These are phyloP conservation scores for Neodiprion virginianus DNA, from an alignment of 1,140 invertebrate species.

Conservation along the genomic window DNA sequence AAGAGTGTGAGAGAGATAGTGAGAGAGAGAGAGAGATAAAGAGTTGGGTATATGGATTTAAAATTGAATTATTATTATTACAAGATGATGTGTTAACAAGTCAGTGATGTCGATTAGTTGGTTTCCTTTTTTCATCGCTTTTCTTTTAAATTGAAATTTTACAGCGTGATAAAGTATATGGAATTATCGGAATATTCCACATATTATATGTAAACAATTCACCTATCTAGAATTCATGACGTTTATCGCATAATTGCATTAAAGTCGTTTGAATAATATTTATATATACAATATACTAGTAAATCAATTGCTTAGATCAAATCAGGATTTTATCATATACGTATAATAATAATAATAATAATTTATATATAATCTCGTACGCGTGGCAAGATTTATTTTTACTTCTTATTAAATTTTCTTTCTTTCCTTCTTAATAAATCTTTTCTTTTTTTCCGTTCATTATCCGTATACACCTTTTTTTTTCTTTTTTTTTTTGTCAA, in stretches of 20 bases:
- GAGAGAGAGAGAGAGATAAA: no score
- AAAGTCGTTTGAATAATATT: not conserved
- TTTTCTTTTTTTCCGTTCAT: not conserved
- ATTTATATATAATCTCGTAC: not conserved
- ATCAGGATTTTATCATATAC: not conserved
- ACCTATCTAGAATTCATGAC: conserved; percentile 1
- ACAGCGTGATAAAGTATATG: not conserved
- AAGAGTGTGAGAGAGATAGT: no score
- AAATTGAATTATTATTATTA: not conserved
- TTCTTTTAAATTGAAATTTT: not conserved
- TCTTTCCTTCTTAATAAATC: not conserved
- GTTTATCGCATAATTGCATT: not conserved
- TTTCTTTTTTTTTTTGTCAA: no score
- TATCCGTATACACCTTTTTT: no score
- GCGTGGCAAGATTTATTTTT: not conserved
- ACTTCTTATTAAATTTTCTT: not conserved
- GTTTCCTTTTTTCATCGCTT: no score
- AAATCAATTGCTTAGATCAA: not conserved
- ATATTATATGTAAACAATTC: not conserved
- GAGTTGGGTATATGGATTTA: no score
- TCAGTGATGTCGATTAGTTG: not conserved
- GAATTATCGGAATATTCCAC: not conserved
- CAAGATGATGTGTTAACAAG: not conserved
- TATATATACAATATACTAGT: not conserved
- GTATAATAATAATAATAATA: not conserved